phyloP scores from a whole-genome alignment of 2,113 vertebrate species.

The Stomatorhinus ivindoensis region DNA sequence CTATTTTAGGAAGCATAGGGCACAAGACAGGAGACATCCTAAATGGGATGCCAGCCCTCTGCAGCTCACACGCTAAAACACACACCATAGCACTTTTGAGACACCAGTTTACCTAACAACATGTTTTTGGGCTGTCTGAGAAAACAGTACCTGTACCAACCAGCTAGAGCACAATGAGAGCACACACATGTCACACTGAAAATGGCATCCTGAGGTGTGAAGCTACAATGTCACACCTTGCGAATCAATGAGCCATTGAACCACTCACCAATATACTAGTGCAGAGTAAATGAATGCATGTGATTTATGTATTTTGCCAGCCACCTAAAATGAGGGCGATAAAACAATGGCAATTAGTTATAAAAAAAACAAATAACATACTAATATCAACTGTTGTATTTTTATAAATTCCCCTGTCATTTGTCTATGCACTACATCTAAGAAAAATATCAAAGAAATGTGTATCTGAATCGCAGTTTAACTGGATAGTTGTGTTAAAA shows the following conservation, averaged over 20 bases:
- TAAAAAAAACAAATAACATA: background rate
- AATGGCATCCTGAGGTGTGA: background rate
- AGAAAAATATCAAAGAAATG: background rate
- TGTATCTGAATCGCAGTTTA: background rate
- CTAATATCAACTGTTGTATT: background rate
- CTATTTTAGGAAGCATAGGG: background rate
- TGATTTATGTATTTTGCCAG: background rate
- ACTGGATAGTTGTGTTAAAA: background rate
- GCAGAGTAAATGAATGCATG: background rate
- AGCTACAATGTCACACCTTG: background rate
- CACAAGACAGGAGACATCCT: background rate
- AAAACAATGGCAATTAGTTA: background rate
- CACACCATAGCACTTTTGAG: background rate
- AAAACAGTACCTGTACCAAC: background rate
- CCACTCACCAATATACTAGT: background rate
- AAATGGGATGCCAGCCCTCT: background rate
- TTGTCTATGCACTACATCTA: background rate
- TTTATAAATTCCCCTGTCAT: background rate
- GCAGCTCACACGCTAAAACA: background rate
- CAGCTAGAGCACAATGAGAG: background rate
- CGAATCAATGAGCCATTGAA: background rate
- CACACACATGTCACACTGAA: background rate
- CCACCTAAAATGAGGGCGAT: background rate
- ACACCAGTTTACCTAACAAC: background rate
- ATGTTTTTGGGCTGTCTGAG: background rate